Evolutionary conservation across 2,113 vertebrate species (phyloP).

Genomic region (Corythaixoides concolor): DNA sequence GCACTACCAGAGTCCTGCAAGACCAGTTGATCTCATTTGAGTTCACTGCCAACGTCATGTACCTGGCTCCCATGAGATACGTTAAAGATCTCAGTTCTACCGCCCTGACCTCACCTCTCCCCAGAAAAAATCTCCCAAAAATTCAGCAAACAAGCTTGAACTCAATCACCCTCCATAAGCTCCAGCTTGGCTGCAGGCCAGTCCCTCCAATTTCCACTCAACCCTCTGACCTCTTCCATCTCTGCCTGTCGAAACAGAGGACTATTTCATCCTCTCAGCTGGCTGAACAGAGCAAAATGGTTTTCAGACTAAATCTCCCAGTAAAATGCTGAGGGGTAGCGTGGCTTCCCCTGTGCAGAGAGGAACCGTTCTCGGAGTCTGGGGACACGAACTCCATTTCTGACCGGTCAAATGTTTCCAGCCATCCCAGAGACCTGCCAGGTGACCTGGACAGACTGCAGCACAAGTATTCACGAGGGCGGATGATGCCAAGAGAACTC

Average conservation of each 20-base stretch:
- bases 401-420: constrained; percentile 48
- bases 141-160: not conserved
- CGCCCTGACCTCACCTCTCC: not conserved
- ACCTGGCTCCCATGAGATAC: not conserved
- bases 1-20: not conserved
- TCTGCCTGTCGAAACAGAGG: not conserved
- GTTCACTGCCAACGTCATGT: not conserved
- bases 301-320: not conserved
- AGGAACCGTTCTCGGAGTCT: not conserved
- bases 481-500: not conserved
- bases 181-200: not conserved
- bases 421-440: not conserved
- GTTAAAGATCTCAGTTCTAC: not conserved
- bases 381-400: not conserved
- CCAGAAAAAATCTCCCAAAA: not conserved
- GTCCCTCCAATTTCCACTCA: not conserved
- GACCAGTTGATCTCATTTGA: not conserved
- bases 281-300: not conserved
- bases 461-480: not conserved
- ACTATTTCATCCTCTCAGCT: not conserved
- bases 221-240: not conserved
- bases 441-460: not conserved
- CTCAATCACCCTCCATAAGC: not conserved
- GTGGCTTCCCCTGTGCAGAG: not conserved
- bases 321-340: not conserved